These are phyloP conservation scores for Myotis lucifugus DNA, from an alignment of 2,113 vertebrate species.

Conservation along the genomic window DNA sequence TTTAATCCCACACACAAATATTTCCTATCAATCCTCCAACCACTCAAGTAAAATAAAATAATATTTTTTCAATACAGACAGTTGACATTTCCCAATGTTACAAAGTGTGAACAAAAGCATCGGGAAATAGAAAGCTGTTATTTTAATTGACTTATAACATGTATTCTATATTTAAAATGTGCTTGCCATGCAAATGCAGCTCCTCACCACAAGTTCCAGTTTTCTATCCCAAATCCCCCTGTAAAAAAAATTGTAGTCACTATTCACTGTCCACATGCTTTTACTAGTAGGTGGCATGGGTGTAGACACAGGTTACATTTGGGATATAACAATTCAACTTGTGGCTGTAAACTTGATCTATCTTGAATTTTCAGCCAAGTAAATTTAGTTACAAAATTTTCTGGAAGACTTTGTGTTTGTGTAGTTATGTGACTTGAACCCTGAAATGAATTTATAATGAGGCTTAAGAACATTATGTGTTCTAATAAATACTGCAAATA, in stretches of 20 bases:
- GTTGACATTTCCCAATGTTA: slow-evolving; percentile 7
- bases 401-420: slow-evolving; percentile 24
- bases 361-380: slow-evolving; percentile 44
- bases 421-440: slow-evolving; percentile 29
- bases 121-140: slow-evolving; percentile 5
- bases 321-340: slow-evolving; percentile 26
- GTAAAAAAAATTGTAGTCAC: not conserved
- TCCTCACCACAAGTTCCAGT: not conserved
- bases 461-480: not conserved
- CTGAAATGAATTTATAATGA: slow-evolving; percentile 6
- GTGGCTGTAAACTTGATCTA: slow-evolving; percentile 40
- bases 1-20: not conserved
- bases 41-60: not conserved
- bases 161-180: not conserved
- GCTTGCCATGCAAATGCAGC: not conserved
- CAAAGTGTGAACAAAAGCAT: slow-evolving; percentile 56
- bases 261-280: not conserved
- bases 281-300: not conserved
- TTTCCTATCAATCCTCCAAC: not conserved
- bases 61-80: slow-evolving; percentile 5
- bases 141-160: slow-evolving; percentile 55
- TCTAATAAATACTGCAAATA: slow-evolving; percentile 42
- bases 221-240: not conserved
- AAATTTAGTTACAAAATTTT: slow-evolving; percentile 46
- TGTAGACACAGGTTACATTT: not conserved